phyloP scores from a whole-genome alignment of 2,113 vertebrate genomes.

The Microcebus ravelobensis region DNA sequence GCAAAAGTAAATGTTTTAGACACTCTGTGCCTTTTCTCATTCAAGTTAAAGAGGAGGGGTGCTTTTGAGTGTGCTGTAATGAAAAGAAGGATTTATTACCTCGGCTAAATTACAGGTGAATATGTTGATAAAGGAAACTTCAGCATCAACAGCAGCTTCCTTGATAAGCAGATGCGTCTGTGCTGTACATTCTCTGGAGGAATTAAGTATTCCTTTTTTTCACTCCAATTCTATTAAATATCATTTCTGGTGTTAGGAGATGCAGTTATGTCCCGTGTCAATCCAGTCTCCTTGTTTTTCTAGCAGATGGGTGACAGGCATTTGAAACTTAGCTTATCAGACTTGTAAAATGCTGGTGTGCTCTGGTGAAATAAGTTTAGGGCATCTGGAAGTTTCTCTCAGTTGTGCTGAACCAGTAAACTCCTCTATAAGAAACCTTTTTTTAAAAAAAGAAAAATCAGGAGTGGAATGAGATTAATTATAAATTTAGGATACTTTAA shows the following conservation, averaged over 20 bases:
- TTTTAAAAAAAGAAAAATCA: too few relatives aligned
- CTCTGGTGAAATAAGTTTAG: neutral
- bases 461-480: neutral
- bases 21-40: constrained; percentile 83
- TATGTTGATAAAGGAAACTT: constrained; percentile 82
- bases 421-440: neutral
- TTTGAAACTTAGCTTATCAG: constrained; percentile 55
- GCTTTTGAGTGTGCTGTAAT: constrained; percentile 81
- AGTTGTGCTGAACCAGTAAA: neutral
- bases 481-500: constrained; percentile 7
- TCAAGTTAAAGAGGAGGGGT: constrained; percentile 83
- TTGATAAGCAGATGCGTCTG: constrained; percentile 80
- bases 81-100: constrained; percentile 86
- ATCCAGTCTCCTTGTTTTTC: constrained; percentile 6
- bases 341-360: neutral
- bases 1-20: constrained; percentile 91
- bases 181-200: constrained; percentile 75
- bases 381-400: neutral
- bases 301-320: neutral
- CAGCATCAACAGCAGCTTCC: constrained; percentile 78
- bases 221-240: constrained; percentile 61
- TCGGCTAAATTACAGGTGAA: constrained; percentile 84
- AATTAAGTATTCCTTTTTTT: constrained; percentile 76
- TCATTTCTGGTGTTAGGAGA: constrained; percentile 52
- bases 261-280: constrained; percentile 40